phyloP scores from a whole-genome alignment of 2,113 vertebrate species.

The Leucopsar rothschildi region DNA sequence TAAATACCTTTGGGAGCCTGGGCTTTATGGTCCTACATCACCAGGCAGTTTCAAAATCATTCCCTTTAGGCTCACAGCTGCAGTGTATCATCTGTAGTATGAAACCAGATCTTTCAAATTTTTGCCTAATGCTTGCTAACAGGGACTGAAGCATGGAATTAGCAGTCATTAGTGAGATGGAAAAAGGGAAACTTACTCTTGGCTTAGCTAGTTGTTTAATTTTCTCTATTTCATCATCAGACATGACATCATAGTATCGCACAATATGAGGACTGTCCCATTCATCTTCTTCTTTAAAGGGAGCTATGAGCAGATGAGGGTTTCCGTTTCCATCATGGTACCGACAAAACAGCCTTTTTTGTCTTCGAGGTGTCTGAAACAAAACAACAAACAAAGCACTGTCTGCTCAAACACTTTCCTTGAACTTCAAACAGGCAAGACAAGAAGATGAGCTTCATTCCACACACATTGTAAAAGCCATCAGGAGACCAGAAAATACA shows the following conservation, averaged over 20 bases:
- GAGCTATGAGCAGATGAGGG: slow-evolving; percentile 87
- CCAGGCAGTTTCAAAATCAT: not conserved
- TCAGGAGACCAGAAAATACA: not conserved
- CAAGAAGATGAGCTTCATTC: not conserved
- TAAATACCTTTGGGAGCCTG: not conserved
- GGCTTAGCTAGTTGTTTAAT: slow-evolving; percentile 94
- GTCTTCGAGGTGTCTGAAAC: slow-evolving; percentile 79
- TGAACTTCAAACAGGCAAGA: not conserved
- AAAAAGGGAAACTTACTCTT: slow-evolving; percentile 75
- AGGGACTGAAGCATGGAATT: not conserved
- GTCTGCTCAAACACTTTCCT: not conserved
- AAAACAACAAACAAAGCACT: not conserved
- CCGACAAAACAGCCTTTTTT: slow-evolving; percentile 89
- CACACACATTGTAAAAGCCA: not conserved
- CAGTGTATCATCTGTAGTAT: not conserved
- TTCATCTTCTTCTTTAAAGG: slow-evolving; percentile 93
- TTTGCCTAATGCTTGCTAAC: not conserved
- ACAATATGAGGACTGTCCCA: slow-evolving; percentile 96
- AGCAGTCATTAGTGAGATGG: not conserved
- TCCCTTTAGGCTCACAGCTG: not conserved
- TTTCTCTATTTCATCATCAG: slow-evolving; percentile 86
- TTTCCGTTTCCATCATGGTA: slow-evolving; percentile 84
- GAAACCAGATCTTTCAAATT: not conserved
- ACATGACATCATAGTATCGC: slow-evolving; percentile 86
- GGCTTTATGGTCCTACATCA: not conserved